phyloP scores from a whole-genome alignment of 2,888 invertebrate species.

The Auanema sp. region DNA sequence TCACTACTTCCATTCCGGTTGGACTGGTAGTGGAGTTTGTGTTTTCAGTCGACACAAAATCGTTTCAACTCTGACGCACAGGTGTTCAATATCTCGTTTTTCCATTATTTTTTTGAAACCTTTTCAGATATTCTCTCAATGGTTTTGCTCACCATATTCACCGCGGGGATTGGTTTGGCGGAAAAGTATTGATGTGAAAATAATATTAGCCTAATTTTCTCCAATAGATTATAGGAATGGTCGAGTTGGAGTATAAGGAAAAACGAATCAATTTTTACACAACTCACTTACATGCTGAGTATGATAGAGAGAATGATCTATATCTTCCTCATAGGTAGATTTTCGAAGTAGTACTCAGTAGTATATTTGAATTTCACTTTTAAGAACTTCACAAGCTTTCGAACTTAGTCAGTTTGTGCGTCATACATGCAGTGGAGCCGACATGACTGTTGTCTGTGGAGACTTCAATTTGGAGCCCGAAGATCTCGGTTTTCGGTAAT shows the following conservation, averaged over 20 bases:
- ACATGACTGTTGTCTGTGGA: slow-evolving; percentile 84
- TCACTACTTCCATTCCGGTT: slow-evolving; percentile 79
- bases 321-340: slow-evolving; percentile 81
- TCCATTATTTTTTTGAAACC: background rate
- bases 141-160: slow-evolving; percentile 92
- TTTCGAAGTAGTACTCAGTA: background rate
- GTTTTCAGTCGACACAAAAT: slow-evolving; percentile 82
- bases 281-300: slow-evolving; percentile 94
- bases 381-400: slow-evolving; percentile 76
- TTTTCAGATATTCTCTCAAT: slow-evolving; percentile 82
- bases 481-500: slow-evolving; percentile 69
- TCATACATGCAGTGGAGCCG: slow-evolving; percentile 73
- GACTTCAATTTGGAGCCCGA: slow-evolving; percentile 90
- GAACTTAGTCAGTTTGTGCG: slow-evolving; percentile 91
- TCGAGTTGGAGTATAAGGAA: slow-evolving; percentile 66
- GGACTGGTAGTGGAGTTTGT: slow-evolving; percentile 83
- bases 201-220: background rate
- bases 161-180: slow-evolving; percentile 94
- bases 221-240: slow-evolving; percentile 64
- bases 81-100: slow-evolving; percentile 20
- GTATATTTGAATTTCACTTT: slow-evolving; percentile 1
- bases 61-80: slow-evolving; percentile 82
- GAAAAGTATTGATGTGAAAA: slow-evolving; percentile 74
- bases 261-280: slow-evolving; percentile 82
- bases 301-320: slow-evolving; percentile 78